A percentile compares a stretch with the other conserved stretches of the same genome.
phyloP scores from a whole-genome alignment of 2,113 vertebrate genomes.

The Centrocercus urophasianus region DNA sequence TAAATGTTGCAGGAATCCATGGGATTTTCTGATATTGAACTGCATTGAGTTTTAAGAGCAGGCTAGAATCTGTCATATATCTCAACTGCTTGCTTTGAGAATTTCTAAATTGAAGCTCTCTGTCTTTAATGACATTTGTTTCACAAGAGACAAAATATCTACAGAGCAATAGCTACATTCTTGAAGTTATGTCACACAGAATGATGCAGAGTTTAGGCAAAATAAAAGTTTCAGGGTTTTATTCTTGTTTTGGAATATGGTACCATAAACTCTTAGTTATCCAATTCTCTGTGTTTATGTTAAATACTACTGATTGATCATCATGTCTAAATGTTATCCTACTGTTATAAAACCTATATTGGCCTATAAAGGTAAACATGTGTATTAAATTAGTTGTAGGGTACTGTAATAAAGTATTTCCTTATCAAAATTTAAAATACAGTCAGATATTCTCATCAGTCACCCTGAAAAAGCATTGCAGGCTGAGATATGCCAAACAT shows the following conservation, averaged over 20 bases:
- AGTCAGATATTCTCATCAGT: not conserved
- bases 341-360: not conserved
- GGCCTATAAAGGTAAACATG: not conserved
- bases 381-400: not conserved
- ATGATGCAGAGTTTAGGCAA: not conserved
- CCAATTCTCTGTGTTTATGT: not conserved
- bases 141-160: conserved; percentile 16
- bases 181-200: not conserved
- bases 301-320: not conserved
- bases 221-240: not conserved
- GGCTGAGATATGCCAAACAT: not conserved
- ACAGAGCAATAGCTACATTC: not conserved
- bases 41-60: not conserved
- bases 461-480: no score
- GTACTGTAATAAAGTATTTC: not conserved
- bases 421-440: not conserved
- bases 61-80: not conserved
- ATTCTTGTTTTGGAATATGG: not conserved
- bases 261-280: not conserved
- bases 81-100: not conserved
- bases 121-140: not conserved
- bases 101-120: not conserved
- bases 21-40: not conserved
- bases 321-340: not conserved
- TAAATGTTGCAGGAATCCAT: not conserved